Base-by-base conservation (phyloP, 2,888 invertebrate genomes). In the Cryptophagus acutangulus region DNA sequence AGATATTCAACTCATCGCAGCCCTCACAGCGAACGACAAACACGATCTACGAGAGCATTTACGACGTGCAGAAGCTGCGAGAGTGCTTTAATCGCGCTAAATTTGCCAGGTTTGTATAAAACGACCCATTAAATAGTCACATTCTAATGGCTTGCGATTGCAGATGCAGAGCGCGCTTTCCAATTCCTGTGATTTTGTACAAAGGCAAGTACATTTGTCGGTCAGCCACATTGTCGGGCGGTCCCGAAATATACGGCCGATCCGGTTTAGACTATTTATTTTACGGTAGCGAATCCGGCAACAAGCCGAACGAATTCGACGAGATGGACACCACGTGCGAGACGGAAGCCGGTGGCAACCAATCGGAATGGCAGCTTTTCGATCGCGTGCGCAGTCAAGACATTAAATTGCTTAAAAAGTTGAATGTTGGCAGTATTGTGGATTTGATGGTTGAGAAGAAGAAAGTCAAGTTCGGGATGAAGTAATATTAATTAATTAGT, bases 401-500 rank as follows among this genome's bases (percentile, higher is more conserved):
- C 61, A 84, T 86, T 37, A 76, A 78, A 52, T 69, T 87, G 31
- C 67, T 88, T 20, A 82, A 81, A 62, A 73, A 74, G 13, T 74
- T 86, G 18, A 80, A 81, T 55, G 81, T 87, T 10, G 76, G 76
- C 38, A 82, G 81, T 36, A 87, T 88, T 55, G 77, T 84, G 46
- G 87, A 88, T 68, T 76, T 88, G 38, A 88, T 88, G 87, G 85
- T 88, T 5, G 87, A 88, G 63, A 84, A 86, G 61, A 83, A 84
- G 58, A 87, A 87, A 72, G 81, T 85, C 26, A 88, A 87, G 69
- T 87, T 80, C 69, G 81, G 82, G 45, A 69, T 87, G 69, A 78
- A 84, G 87, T 87, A 74, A 79, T 82, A n/a, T n/a, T n/a, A n/a
- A n/a, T n/a, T n/a, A n/a, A n/a, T n/a, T n/a, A n/a, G n/a, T n/a